These are phyloP conservation scores for Cyclargus thomasi DNA, from an alignment of 1,140 invertebrate species.

Conservation along the genomic window DNA sequence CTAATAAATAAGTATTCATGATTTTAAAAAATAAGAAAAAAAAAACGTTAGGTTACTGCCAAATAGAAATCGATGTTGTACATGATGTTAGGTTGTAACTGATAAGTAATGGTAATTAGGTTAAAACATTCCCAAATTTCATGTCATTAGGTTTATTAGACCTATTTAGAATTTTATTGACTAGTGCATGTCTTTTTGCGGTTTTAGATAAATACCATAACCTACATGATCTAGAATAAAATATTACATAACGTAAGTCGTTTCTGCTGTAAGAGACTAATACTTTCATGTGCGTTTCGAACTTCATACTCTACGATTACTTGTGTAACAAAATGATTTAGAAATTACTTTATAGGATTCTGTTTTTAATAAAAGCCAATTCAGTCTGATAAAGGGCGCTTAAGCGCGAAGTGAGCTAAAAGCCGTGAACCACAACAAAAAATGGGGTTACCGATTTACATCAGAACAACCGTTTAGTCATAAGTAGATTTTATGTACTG, in stretches of 20 bases:
- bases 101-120: conserved; percentile 51
- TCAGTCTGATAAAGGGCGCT: neutral
- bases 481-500: too few species aligned
- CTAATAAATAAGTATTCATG: conserved; percentile 20
- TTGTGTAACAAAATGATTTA: neutral
- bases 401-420: too few species aligned
- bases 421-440: too few species aligned
- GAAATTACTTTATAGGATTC: neutral
- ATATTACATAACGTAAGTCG: conserved; percentile 9
- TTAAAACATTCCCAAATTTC: conserved; percentile 47
- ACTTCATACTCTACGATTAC: neutral
- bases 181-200: conserved; percentile 54
- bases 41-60: conserved; percentile 62
- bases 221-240: conserved; percentile 19
- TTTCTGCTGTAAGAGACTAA: conserved; percentile 15
- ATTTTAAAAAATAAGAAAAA: conserved; percentile 32
- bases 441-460: too few species aligned
- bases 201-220: conserved; percentile 23
- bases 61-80: conserved; percentile 66
- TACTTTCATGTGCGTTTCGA: neutral
- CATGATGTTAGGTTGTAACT: conserved; percentile 61
- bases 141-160: conserved; percentile 46
- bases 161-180: conserved; percentile 40
- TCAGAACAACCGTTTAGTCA: too few species aligned
- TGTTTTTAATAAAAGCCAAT: neutral